A percentile compares a stretch with the other conserved stretches of the same genome.
Conservation (phyloP, 2,113 vertebrate genomes). For the Phalacrocorax aristotelis region DNA sequence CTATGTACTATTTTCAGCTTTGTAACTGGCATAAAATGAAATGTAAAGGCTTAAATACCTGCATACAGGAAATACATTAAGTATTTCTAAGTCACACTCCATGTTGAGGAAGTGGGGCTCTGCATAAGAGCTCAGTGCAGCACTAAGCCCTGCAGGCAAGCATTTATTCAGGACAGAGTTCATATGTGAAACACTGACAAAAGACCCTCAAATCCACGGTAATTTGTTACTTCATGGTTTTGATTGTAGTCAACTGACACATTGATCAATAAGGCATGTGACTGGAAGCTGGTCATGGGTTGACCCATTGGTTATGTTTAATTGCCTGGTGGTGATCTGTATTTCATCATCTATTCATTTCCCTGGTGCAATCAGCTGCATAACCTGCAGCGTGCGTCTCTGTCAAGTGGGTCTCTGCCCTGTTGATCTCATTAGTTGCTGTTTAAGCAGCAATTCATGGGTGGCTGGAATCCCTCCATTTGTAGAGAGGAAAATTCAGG, state of each 20-base stretch:
- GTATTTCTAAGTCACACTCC: not conserved
- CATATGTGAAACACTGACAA: fast-evolving
- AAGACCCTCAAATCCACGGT: not conserved
- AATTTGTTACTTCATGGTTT: not conserved
- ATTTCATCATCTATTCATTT: not conserved
- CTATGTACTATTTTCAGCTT: not conserved
- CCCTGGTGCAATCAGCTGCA: fast-evolving
- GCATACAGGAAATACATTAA: not conserved
- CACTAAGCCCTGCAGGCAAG: not conserved
- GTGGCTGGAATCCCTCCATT: not conserved
- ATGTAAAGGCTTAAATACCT: not conserved
- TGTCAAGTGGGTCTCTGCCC: not conserved
- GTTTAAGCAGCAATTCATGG: not conserved
- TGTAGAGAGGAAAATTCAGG: not conserved
- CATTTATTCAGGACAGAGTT: not conserved
- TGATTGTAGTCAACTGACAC: not conserved
- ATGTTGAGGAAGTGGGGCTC: not conserved
- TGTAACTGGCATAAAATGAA: not conserved
- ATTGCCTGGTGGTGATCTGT: not conserved
- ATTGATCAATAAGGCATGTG: not conserved
- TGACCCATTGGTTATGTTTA: not conserved
- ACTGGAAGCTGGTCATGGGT: not conserved
- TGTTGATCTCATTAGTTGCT: not conserved
- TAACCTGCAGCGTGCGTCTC: not conserved
- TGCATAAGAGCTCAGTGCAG: not conserved